phyloP scores from a whole-genome alignment of 1,140 invertebrate genomes.

The Catajapyx aquilonaris region DNA sequence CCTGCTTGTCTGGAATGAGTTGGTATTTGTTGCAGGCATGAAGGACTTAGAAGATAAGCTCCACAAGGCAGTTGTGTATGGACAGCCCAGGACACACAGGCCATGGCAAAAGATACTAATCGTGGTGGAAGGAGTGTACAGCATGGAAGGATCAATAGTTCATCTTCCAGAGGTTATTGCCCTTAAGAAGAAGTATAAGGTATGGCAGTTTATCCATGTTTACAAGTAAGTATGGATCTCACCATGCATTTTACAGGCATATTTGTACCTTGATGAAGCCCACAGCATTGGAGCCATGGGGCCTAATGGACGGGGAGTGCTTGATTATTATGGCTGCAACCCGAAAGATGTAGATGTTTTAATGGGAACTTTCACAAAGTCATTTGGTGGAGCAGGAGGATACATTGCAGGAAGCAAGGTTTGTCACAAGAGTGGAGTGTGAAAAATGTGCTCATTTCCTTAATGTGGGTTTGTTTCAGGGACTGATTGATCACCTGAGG shows the following conservation, averaged over 20 bases:
- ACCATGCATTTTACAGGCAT: constrained; percentile 35
- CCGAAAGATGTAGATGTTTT: constrained; percentile 81
- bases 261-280: constrained; percentile 86
- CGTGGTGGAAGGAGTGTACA: constrained; percentile 86
- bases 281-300: constrained; percentile 92
- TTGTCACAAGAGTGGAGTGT: no score
- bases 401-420: constrained; percentile 83
- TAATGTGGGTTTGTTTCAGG: no score
- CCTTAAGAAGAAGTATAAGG: constrained; percentile 86
- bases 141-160: constrained; percentile 94
- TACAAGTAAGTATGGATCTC: no score
- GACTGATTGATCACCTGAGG: constrained; percentile 59
- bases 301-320: constrained; percentile 61
- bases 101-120: constrained; percentile 82
- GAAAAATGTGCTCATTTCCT: no score
- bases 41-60: constrained; percentile 63
- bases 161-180: constrained; percentile 70
- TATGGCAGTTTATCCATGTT: no score
- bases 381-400: constrained; percentile 88
- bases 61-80: constrained; percentile 50
- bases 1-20: constrained; percentile 5
- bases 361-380: constrained; percentile 93
- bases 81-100: constrained; percentile 49
- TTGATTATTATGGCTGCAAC: constrained; percentile 64
- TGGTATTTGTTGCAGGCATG: constrained; percentile 42